Evolutionary conservation across 1,140 invertebrate species (phyloP), one percentile per base, ranked within the genome.

Genomic region (Sarcophaga bullata): DNA sequence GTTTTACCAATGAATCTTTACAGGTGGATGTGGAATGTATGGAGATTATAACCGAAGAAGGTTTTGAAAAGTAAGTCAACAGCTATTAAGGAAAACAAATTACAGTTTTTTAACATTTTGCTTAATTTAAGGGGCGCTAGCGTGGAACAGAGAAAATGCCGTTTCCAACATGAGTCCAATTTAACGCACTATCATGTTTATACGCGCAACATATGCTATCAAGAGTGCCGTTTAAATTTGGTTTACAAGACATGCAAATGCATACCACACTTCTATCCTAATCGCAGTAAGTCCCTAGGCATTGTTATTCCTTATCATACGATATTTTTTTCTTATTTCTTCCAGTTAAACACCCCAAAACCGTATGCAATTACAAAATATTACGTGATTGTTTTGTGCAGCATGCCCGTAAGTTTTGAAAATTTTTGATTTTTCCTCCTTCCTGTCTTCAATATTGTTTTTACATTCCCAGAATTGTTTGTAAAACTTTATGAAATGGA

Each of bases 221-320:
- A 93, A 87, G 93, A 95, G 84, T 95, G 94, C 83, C 91, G 94
- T 5, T 91, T 93, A 15, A 87, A 91, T 58, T 86, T 94, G 0
- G 92, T 92, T 80, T 86, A 92, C 25, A 86, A 91, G 75, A 91
- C 93, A 17, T 95, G 94, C 83, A 89, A 91, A 8, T 95, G 94
- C 84, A 91, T 94, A 37, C 94, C 94, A 0, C 92, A 94, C 85
- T 94, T 94, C 52, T 90, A 90, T 84, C 88, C 89, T 0, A 90
- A 90, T 81, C 84, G 84, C 76, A 85, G 89, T 90, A 84, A 85
- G 85, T 73, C 25, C 25, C 4, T 37, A 37, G 4, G 25, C 25
- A 37, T 37, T 13, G 2, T 52, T 52, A 52, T 52, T 52, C 6
- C 13, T 49, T 49, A 37, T 17, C 73, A 2, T 13, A 46, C 13